Percentiles rank a stretch among this genome's conserved stretches.
Evolutionary conservation across 2,888 invertebrate species (phyloP).

Genomic region (Philopedon plagiatum): DNA sequence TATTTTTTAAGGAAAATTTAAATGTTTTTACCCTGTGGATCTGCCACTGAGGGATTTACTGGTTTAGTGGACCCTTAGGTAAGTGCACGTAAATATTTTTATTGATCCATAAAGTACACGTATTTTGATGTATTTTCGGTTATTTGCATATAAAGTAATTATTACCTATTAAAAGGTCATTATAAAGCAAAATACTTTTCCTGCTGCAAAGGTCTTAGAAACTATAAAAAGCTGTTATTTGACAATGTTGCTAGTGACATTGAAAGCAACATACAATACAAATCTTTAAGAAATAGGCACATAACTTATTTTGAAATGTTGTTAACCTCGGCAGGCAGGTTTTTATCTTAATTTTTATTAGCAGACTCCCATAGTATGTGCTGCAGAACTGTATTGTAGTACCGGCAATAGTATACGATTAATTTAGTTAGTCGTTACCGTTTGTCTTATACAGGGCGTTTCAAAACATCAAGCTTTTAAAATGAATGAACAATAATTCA

Average conservation of each 20-base stretch:
- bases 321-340: constrained; percentile 6
- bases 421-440: neutral
- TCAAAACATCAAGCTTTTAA: no score
- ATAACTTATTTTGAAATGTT: neutral
- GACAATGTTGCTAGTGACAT: neutral
- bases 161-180: no score
- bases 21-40: no score
- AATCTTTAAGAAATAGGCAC: neutral
- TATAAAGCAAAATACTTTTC: no score
- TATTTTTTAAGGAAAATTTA: no score
- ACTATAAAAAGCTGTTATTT: neutral
- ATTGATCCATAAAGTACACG: neutral
- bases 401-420: neutral
- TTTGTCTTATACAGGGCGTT: neutral
- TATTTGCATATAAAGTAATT: no score
- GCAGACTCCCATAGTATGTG: neutral
- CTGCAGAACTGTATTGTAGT: neutral
- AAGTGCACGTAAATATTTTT: no score
- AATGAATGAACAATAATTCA: no score
- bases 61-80: no score
- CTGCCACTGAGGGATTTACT: no score
- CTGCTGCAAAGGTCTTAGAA: neutral
- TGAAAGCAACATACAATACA: neutral
- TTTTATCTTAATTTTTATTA: constrained; percentile 7
- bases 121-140: no score